Base-by-base conservation (phyloP, 2,113 vertebrate species). In the Rhabdornis inornatus region DNA sequence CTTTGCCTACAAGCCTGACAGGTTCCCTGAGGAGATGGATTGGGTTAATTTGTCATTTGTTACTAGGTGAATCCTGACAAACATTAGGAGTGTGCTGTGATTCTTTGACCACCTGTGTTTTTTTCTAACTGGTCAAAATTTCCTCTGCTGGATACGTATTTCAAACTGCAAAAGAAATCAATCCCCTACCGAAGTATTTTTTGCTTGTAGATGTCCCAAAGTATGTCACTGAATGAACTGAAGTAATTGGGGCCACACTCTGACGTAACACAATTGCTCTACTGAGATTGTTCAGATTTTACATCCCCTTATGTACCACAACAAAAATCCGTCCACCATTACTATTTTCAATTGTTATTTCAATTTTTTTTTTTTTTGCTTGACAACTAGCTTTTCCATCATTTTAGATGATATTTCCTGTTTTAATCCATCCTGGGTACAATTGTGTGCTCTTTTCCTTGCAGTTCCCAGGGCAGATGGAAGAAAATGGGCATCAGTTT, bases 401-500 rank as follows among this genome's bases (percentile, higher is more conserved):
- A n/a, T 50, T 91, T 83, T 24, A 74, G 63, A 37, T 72, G 40
- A 27, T 47, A 56, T 89, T 96, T 91, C 92, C 86, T 87, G 78
- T 72, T 96, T 89, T 77, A 91, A 90, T 92, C 74, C 92, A 74
- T 90, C 60, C 8, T 0, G 47, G 50, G 40, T 76, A 72, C 78
- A 65, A 60, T 6, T 66, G 44, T 69, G 40, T 44, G 10, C 44
- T 70, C 83, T 89, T 78, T 28, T 10, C 31, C 90, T 75, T 74
- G 23, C 64, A 75, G 35, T 93, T 96, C 85, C 64, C 94, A 87
- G 93, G 70, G 57, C 87, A 91, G 66, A 94, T 82, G 35, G 86
- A 83, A 88, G 76, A 94, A 96, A 97, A 94, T 80, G 92, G 94
- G 90, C 93, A 91, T 82, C 75, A 37, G 49, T 89, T 85, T 76